Percentiles rank a stretch among this genome's conserved stretches.
Conservation (phyloP, 2,888 invertebrate genomes). For the Labia minor region DNA sequence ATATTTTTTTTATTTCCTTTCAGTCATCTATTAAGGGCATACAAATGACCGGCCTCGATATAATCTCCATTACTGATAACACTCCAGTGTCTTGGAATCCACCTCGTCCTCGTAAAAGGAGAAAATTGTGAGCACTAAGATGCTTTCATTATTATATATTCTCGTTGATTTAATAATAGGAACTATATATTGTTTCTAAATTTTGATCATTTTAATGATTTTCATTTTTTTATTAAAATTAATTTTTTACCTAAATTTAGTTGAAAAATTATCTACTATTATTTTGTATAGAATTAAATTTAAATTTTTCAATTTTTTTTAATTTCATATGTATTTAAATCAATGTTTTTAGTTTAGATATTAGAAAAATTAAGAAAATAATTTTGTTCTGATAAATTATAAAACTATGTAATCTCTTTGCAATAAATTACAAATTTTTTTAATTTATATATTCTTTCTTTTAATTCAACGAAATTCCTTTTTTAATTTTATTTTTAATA, state of each 20-base stretch:
- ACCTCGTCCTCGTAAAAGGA: constrained; percentile 71
- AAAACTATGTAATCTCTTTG: background rate
- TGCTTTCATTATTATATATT: background rate
- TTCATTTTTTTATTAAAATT: background rate
- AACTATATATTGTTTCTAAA: too few species aligned
- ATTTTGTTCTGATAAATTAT: background rate
- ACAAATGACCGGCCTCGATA: constrained; percentile 79
- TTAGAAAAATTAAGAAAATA: background rate
- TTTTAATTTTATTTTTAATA: background rate
- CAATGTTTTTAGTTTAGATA: background rate
- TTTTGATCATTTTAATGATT: background rate
- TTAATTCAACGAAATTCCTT: background rate
- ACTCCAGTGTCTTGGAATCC: constrained; percentile 77
- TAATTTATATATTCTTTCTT: background rate
- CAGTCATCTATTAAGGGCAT: constrained; percentile 88
- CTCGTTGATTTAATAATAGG: too few species aligned
- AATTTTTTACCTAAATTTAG: background rate
- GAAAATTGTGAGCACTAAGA: constrained; percentile 53
- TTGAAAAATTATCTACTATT: background rate
- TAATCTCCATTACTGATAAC: constrained; percentile 85
- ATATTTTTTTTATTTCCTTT: constrained; percentile 17
- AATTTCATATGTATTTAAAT: background rate
- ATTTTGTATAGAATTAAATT: too few species aligned
- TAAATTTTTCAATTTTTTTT: background rate
- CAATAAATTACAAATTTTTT: background rate